These are phyloP conservation scores for Epinotia nisella DNA, from an alignment of 2,888 invertebrate genomes.

Conservation along the genomic window DNA sequence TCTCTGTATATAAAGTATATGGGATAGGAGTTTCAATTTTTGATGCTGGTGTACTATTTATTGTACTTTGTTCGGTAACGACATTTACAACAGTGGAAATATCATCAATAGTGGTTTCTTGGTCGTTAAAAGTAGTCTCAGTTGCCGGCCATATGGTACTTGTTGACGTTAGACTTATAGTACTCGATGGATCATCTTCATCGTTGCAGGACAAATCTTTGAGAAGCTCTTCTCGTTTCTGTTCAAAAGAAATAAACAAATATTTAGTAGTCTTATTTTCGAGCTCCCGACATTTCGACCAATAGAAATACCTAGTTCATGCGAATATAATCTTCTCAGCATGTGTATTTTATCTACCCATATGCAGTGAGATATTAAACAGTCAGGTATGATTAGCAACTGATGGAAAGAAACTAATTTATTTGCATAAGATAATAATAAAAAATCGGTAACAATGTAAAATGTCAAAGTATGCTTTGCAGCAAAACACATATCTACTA, in stretches of 20 bases:
- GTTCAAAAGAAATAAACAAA: slow-evolving; percentile 44
- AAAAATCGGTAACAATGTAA: not conserved
- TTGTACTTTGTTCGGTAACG: slow-evolving; percentile 65
- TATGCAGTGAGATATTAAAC: not conserved
- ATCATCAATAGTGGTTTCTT: slow-evolving; percentile 66
- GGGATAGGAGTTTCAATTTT: slow-evolving; percentile 50
- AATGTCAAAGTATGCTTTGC: not conserved
- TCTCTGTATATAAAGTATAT: slow-evolving; percentile 48
- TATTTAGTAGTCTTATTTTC: not conserved
- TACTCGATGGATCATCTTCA: slow-evolving; percentile 72
- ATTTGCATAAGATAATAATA: not conserved
- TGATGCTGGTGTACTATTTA: slow-evolving; percentile 51
- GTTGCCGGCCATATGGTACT: slow-evolving; percentile 58
- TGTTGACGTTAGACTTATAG: slow-evolving; percentile 55
- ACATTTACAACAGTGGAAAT: slow-evolving; percentile 61
- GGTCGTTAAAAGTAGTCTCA: slow-evolving; percentile 61
- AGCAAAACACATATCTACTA: too few relatives aligned
- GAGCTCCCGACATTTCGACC: not conserved
- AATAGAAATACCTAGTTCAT: not conserved
- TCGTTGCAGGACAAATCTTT: slow-evolving; percentile 85
- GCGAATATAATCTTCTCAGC: not conserved
- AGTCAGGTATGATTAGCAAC: not conserved
- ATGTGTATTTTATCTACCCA: too few relatives aligned
- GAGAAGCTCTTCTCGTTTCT: slow-evolving; percentile 87
- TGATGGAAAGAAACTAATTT: not conserved